Conservation (phyloP, 2,113 vertebrate species). For the Lagenorhynchus albirostris region DNA sequence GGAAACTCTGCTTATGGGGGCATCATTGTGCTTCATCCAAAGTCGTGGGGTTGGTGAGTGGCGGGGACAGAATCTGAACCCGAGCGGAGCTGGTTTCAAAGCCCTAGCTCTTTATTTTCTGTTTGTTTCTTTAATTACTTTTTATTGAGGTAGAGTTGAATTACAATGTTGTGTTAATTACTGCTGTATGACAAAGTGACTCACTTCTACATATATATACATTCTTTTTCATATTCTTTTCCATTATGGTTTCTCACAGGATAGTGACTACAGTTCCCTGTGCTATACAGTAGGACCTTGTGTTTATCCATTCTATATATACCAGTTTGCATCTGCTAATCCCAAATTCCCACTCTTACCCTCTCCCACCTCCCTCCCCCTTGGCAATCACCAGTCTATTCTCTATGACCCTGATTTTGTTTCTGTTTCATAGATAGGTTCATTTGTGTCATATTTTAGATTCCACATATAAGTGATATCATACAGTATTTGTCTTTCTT, state of each 20-base stretch:
- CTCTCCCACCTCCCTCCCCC: background rate
- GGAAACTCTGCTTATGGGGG: background rate
- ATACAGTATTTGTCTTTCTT: background rate
- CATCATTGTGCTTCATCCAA: background rate
- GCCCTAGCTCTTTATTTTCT: background rate
- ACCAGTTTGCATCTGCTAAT: background rate
- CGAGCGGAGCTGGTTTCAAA: background rate
- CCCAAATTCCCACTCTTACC: background rate
- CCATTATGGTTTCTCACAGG: background rate
- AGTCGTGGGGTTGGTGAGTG: background rate
- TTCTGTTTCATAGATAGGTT: background rate
- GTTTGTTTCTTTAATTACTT: background rate
- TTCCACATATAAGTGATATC: background rate
- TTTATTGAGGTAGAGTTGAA: background rate
- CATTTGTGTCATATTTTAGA: background rate
- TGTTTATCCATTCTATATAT: rapidly evolving
- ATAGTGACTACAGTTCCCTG: background rate
- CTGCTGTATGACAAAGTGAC: background rate
- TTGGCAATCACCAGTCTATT: background rate
- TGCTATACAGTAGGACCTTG: rapidly evolving
- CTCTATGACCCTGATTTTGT: background rate
- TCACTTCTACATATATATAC: rapidly evolving
- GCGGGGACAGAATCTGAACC: background rate
- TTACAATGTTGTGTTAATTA: background rate
- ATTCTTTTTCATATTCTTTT: background rate